phyloP scores from a whole-genome alignment of 2,797 vertebrate genomes.

The Momotus momota region DNA sequence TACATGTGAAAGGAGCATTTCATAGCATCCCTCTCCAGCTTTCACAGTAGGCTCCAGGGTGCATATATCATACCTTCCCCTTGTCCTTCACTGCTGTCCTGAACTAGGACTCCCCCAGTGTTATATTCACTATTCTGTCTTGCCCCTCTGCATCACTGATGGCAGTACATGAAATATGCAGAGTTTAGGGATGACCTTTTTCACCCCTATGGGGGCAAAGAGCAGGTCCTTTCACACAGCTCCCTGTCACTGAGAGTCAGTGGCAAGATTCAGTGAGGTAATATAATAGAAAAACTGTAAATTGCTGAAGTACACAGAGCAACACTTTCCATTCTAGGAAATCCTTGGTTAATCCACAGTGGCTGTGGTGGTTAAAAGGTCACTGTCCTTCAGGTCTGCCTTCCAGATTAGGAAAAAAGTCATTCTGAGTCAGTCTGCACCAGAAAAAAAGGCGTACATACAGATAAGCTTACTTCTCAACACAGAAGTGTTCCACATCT shows the following conservation, averaged over 20 bases:
- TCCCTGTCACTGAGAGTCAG: not conserved
- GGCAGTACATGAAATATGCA: not conserved
- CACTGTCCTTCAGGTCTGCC: not conserved
- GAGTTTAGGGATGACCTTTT: not conserved
- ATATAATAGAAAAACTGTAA: not conserved
- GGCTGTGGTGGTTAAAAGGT: not conserved
- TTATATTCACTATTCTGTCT: not conserved
- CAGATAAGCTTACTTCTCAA: not conserved
- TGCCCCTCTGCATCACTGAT: not conserved
- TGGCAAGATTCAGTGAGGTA: not conserved
- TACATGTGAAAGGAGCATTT: not conserved
- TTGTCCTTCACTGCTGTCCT: not conserved
- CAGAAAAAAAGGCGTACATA: not conserved
- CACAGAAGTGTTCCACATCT: not conserved
- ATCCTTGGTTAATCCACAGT: not conserved
- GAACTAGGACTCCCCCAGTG: not conserved
- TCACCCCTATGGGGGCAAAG: not conserved
- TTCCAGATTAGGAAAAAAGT: slow-evolving; percentile 30
- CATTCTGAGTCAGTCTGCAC: not conserved
- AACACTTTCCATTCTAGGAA: not conserved
- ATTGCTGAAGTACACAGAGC: not conserved
- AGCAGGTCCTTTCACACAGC: not conserved
- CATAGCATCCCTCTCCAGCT: not conserved
- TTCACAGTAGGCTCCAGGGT: not conserved
- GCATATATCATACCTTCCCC: not conserved